Evolutionary conservation across 1,140 invertebrate species (phyloP).

Genomic region (Ceratitis capitata): DNA sequence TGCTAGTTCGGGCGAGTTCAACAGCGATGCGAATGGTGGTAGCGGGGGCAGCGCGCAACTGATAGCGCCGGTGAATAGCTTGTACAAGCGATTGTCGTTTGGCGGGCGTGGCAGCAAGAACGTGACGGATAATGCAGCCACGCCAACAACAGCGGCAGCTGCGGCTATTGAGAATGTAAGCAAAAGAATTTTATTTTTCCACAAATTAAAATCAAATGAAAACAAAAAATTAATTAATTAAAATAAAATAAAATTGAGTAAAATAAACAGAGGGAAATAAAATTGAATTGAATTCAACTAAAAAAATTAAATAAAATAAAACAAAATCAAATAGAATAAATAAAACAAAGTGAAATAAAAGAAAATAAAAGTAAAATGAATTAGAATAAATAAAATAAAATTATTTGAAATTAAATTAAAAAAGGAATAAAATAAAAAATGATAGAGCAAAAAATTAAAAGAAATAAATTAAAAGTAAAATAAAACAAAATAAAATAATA

Average conservation of each 20-base stretch:
- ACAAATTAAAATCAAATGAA: not conserved
- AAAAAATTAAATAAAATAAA: too few relatives aligned
- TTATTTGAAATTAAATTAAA: too few relatives aligned
- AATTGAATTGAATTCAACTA: too few relatives aligned
- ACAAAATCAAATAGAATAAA: too few relatives aligned
- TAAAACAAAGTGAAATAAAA: too few relatives aligned
- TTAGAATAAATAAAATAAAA: too few relatives aligned
- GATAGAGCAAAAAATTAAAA: too few relatives aligned
- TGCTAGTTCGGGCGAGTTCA: conserved; percentile 49
- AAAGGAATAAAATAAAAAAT: too few relatives aligned
- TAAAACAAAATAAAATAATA: not conserved
- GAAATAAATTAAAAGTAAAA: not conserved
- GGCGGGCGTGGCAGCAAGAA: conserved; percentile 34
- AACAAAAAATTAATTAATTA: not conserved
- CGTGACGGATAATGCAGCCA: not conserved
- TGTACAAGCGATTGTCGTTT: conserved; percentile 42
- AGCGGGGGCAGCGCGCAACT: not conserved
- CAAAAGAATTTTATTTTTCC: not conserved
- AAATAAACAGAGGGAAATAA: too few relatives aligned
- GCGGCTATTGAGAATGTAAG: conserved; percentile 23
- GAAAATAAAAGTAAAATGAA: too few relatives aligned
- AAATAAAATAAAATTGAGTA: not conserved
- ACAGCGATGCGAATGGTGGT: conserved; percentile 45
- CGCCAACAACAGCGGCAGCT: not conserved
- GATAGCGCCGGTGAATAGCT: conserved; percentile 15